Conservation (phyloP, 2,113 vertebrate species). For the Genyomyrus donnyi region DNA sequence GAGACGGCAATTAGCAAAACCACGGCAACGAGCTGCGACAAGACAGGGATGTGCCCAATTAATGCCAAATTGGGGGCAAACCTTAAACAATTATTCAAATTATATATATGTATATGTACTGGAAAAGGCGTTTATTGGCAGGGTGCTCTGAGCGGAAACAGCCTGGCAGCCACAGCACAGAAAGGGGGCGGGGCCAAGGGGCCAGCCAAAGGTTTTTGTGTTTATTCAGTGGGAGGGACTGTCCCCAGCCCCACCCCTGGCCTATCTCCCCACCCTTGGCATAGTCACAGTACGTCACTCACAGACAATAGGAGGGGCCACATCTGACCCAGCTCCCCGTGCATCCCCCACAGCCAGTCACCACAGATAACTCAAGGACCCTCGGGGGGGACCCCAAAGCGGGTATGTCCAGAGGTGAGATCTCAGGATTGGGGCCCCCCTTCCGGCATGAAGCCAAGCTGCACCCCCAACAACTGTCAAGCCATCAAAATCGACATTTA, state of each 20-base stretch:
- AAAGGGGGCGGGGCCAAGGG: background rate
- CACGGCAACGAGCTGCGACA: background rate
- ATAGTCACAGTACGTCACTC: background rate
- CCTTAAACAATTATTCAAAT: background rate
- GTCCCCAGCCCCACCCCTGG: background rate
- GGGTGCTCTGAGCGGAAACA: background rate
- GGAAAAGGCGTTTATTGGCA: background rate
- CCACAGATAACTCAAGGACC: constrained; percentile 24
- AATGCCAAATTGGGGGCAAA: background rate
- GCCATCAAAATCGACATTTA: background rate
- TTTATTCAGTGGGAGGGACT: background rate
- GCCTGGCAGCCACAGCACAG: background rate
- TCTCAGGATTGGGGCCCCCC: background rate
- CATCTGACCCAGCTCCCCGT: constrained; percentile 1
- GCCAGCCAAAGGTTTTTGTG: background rate
- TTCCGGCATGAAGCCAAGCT: background rate
- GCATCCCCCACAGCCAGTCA: constrained; percentile 19
- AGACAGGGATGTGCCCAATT: background rate
- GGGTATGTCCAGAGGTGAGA: background rate
- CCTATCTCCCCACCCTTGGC: background rate
- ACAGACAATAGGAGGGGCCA: background rate
- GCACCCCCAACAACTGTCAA: background rate
- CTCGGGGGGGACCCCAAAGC: background rate
- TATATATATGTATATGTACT: background rate
- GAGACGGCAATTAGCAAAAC: background rate